Base-by-base conservation (phyloP, 2,888 invertebrate species). In the Neelides folsomi region DNA sequence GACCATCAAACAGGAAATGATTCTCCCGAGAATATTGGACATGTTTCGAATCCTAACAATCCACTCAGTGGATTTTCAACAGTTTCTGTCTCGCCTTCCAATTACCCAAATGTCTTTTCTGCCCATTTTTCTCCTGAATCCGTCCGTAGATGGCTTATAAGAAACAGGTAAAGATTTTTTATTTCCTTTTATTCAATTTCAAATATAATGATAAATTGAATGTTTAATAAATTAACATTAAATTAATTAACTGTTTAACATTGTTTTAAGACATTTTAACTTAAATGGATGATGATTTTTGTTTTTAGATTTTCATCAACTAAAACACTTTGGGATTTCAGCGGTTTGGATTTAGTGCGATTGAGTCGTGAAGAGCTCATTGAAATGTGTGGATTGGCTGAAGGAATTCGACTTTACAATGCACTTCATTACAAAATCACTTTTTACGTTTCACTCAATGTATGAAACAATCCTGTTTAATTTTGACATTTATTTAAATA, bases 361-460 rank as follows among this genome's bases (percentile, higher is more conserved):
- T 75, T 94, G 70, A 83, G 86, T 0, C 80, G 90, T 42, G 89
- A 92, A 58, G 94, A 95, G 72, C 76, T 94, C 39, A 87, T 93
- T 52, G 87, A 93, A 73, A 89, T 95, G 53, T 93, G 92, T 70
- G 93, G 93, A 0, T 75, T 92, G 55, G 86, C 90, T 37, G 93
- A 94, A 70, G 95, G 94, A 4, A 93, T 94, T 53, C 79, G 94
- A 62, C 78, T 94, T 55, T 90, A 82, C 73, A 94, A 94, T 71
- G 84, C 86, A 35, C 73, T 94, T 44, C 87, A 88, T 67, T 79
- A 82, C 65, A 86, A 85, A 56, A 58, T 64, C 34, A 64, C 64
- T 45, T 64, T 60, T 54, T 64, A 57, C 47, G 49, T 62, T 5
- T 51, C 60, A 16, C 55, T 64, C 16, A 49, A 52, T 34, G 61